Conservation (phyloP, 2,797 vertebrate species). For the Cyprinodon diabolis region DNA sequence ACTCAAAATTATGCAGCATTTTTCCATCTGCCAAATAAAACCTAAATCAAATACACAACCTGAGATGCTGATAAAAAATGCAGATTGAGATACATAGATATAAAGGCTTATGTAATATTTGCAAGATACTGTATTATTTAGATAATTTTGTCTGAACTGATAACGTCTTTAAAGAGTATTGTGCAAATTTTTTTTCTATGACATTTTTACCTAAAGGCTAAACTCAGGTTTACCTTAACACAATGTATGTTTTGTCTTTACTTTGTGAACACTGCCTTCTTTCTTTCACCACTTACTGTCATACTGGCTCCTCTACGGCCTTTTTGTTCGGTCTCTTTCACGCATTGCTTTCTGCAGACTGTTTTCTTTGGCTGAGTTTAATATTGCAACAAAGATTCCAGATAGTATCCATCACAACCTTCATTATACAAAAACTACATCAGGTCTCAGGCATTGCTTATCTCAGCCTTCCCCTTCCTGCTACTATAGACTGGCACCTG, state of each 20-base stretch:
- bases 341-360: constrained; percentile 19
- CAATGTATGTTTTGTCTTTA: constrained; percentile 53
- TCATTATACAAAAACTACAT: constrained; percentile 38
- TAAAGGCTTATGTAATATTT: neutral
- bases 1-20: no score
- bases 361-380: constrained; percentile 28
- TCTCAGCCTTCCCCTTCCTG: constrained; percentile 48
- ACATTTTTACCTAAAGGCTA: constrained; percentile 68
- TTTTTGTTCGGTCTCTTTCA: constrained; percentile 17
- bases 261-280: constrained; percentile 33
- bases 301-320: constrained; percentile 29
- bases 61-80: no score
- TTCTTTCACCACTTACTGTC: constrained; percentile 38
- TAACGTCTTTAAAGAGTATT: constrained; percentile 48
- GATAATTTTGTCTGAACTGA: constrained; percentile 59
- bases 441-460: constrained; percentile 32
- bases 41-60: no score
- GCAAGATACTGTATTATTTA: constrained; percentile 26
- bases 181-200: constrained; percentile 54
- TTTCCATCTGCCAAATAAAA: no score
- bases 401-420: constrained; percentile 24
- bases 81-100: neutral
- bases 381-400: constrained; percentile 42
- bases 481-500: constrained; percentile 29
- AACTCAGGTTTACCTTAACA: constrained; percentile 44